A percentile compares a stretch with the other conserved stretches of the same genome.
phyloP scores from a whole-genome alignment of 2,113 vertebrate genomes.

The Anoura caudifer region DNA sequence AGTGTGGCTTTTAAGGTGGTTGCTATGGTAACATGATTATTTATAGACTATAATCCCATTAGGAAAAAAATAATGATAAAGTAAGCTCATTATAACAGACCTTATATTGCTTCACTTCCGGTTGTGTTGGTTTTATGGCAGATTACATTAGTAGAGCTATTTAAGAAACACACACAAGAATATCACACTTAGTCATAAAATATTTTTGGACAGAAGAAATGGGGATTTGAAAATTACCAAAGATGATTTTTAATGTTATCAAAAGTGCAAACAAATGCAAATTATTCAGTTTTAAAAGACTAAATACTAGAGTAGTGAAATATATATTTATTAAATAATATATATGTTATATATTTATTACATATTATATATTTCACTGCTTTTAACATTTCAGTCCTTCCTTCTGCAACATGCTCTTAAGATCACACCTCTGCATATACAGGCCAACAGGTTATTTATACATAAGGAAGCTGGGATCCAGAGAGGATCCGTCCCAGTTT shows the following conservation, averaged over 20 bases:
- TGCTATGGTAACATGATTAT: slow-evolving; percentile 79
- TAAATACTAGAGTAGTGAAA: background rate
- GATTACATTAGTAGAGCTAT: slow-evolving; percentile 71
- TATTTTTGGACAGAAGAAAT: slow-evolving; percentile 69
- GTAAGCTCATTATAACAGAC: slow-evolving; percentile 79
- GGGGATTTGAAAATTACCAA: slow-evolving; percentile 72
- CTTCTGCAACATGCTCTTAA: background rate
- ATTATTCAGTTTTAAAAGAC: background rate
- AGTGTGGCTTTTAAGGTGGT: slow-evolving; percentile 78
- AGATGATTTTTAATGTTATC: slow-evolving; percentile 51
- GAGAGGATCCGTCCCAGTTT: background rate
- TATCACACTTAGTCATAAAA: slow-evolving; percentile 71
- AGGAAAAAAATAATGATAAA: slow-evolving; percentile 81
- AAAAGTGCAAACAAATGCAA: slow-evolving; percentile 45
- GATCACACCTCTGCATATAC: background rate
- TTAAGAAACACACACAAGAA: slow-evolving; percentile 76
- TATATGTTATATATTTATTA: background rate
- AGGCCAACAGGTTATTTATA: background rate
- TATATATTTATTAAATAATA: background rate
- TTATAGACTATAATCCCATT: slow-evolving; percentile 82
- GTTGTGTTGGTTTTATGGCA: slow-evolving; percentile 69
- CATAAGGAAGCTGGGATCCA: background rate
- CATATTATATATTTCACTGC: background rate
- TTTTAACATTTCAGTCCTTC: background rate
- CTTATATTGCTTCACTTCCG: slow-evolving; percentile 77